phyloP scores from a whole-genome alignment of 2,113 vertebrate species.

The Nothobranchius furzeri region DNA sequence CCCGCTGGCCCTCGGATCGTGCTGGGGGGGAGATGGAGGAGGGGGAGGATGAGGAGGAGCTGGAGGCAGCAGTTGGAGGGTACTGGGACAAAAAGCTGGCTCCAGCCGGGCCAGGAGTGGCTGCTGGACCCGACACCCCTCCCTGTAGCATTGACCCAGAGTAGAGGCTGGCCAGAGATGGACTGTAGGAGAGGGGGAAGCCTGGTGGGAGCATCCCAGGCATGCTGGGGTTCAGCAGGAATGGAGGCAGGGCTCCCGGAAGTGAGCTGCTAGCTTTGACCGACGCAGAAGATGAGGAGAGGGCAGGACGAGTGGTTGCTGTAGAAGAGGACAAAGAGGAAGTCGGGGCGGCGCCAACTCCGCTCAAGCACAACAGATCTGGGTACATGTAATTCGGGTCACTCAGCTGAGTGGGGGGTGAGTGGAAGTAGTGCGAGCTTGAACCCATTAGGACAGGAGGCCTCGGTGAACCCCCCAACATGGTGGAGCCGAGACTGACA shows the following conservation, averaged over 20 bases:
- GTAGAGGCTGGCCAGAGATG: conserved; percentile 83
- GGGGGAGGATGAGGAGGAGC: conserved; percentile 78
- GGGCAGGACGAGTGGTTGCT: conserved; percentile 57
- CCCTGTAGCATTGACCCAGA: conserved; percentile 69
- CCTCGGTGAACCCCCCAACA: conserved; percentile 85
- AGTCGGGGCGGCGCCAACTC: conserved; percentile 34
- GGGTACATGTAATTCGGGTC: conserved; percentile 88
- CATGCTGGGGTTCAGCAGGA: conserved; percentile 84
- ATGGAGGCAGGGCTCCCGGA: conserved; percentile 84
- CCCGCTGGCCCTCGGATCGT: conserved; percentile 80
- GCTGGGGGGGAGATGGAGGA: conserved; percentile 80
- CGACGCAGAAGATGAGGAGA: conserved; percentile 79
- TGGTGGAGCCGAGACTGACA: conserved; percentile 85
- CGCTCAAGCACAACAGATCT: conserved; percentile 75
- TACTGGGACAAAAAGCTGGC: conserved; percentile 88
- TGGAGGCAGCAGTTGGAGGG: conserved; percentile 74
- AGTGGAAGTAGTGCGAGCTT: conserved; percentile 86
- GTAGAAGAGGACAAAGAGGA: conserved; percentile 84
- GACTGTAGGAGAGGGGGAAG: conserved; percentile 89
- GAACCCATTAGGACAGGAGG: conserved; percentile 88
- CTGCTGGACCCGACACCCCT: conserved; percentile 80
- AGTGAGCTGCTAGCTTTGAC: conserved; percentile 82
- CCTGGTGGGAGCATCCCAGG: conserved; percentile 83
- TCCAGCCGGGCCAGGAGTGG: conserved; percentile 87
- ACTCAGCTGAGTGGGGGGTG: conserved; percentile 82